A percentile compares a stretch with the other conserved stretches of the same genome.
Conservation (phyloP, 2,113 vertebrate genomes). For the Mungos mungo region DNA sequence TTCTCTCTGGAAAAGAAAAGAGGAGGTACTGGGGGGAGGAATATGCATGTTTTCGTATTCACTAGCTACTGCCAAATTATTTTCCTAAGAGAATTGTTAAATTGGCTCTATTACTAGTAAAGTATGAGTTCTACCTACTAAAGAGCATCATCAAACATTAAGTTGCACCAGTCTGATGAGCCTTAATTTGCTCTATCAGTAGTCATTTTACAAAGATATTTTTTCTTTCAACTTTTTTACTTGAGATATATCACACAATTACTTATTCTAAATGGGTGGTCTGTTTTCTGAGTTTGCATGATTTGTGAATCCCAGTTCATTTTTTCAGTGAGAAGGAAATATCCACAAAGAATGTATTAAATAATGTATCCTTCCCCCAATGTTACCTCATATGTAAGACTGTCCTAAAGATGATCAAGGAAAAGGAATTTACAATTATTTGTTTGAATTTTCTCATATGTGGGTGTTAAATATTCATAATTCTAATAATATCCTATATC, state of each 20-base stretch:
- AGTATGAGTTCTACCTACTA: background rate
- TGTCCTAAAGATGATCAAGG: slow-evolving; percentile 6
- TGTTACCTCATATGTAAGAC: background rate
- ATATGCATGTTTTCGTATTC: background rate
- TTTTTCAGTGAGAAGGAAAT: background rate
- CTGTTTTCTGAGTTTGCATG: background rate
- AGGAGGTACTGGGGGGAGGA: background rate
- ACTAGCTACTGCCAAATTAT: background rate
- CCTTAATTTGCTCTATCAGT: background rate
- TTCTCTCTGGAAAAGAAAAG: background rate
- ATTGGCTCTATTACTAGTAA: background rate
- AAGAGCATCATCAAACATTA: background rate
- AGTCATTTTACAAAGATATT: background rate
- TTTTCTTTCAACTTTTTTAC: background rate
- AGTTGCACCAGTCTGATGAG: background rate
- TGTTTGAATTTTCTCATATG: background rate
- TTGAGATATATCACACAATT: background rate
- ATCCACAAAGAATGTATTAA: background rate
- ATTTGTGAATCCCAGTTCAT: background rate
- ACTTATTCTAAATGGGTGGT: background rate
- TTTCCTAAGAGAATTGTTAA: background rate
- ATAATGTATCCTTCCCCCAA: background rate
- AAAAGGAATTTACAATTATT: background rate
- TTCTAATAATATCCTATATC: background rate
- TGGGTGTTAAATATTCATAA: background rate